Evolutionary conservation across 1,140 invertebrate species (phyloP), one percentile per base, ranked within the genome.

Genomic region (Popillia japonica): DNA sequence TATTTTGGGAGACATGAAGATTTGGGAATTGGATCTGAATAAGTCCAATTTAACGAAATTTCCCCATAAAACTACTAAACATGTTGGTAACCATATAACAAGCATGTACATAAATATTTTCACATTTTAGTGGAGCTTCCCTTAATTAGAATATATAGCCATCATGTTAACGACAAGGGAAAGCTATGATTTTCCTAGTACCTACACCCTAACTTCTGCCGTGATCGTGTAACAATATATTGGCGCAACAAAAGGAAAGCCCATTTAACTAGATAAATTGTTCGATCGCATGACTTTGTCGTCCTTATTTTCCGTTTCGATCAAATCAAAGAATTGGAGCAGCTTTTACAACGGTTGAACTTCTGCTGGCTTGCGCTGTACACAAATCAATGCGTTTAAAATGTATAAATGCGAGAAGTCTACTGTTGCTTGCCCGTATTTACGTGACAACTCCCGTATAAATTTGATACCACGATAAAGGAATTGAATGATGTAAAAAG

Each of bases 361-460:
- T n/a, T n/a, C n/a, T n/a, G n/a, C n/a, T n/a, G n/a, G 11, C 23
- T 22, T 4, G 17, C 17, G 17, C 61, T 27, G 9, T 64, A 64
- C 17, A 64, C 61, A 64, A 64, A 64, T 64, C 61, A 64, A 64
- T 64, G 61, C 61, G 4, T n/a, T 27, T 64, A 20, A 64, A 64
- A 64, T 64, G 17, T 64, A 64, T 64, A 64, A 64, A 64, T 27
- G 61, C 11, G 17, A 64, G 22, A 64, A 17, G 44, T 64, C 17
- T 22, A 64, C 61, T 64, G 61, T 64, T 64, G 23, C 61, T 64
- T 64, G 17, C 17, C 23, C 22, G 11, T 64, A 20, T 64, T 64
- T 64, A 64, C 61, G 44, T 8, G 44, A 48, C 44, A 48, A 48
- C 11, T 48, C 11, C 11, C 11, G 11, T 48, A 48, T 48, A 48